phyloP scores from a whole-genome alignment of 2,888 invertebrate species.

The Yponomeuta evonymella region DNA sequence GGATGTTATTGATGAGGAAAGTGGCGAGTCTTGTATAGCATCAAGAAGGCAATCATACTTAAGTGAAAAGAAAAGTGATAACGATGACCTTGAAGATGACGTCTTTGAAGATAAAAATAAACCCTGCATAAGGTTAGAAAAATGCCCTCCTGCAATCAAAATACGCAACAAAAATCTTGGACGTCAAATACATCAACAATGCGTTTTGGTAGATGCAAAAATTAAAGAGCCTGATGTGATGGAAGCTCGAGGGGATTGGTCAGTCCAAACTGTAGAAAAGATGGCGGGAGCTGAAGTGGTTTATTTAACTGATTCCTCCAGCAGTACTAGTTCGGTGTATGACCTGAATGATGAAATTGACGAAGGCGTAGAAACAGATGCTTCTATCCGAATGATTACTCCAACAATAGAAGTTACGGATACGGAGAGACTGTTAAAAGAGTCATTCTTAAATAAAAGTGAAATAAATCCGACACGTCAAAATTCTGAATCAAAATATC shows the following conservation, averaged over 20 bases:
- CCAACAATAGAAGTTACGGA: slow-evolving; percentile 70
- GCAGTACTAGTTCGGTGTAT: slow-evolving; percentile 77
- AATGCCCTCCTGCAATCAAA: neutral
- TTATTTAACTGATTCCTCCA: slow-evolving; percentile 80
- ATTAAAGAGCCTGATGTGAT: slow-evolving; percentile 73
- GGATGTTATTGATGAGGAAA: slow-evolving; percentile 88
- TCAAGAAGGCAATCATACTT: slow-evolving; percentile 73
- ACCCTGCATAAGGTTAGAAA: slow-evolving; percentile 27
- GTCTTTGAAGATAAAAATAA: slow-evolving; percentile 40
- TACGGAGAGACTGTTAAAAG: slow-evolving; percentile 58
- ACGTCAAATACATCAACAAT: slow-evolving; percentile 59
- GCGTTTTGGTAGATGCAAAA: slow-evolving; percentile 78
- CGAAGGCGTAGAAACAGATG: slow-evolving; percentile 63
- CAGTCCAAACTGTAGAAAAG: slow-evolving; percentile 66
- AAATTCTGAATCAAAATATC: neutral
- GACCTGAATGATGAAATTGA: slow-evolving; percentile 68
- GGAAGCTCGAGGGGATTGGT: slow-evolving; percentile 76
- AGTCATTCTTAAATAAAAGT: slow-evolving; percentile 36
- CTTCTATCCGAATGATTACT: slow-evolving; percentile 65
- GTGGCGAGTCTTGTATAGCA: slow-evolving; percentile 78
- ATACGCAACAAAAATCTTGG: slow-evolving; percentile 44
- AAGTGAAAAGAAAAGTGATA: slow-evolving; percentile 64
- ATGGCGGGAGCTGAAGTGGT: slow-evolving; percentile 80
- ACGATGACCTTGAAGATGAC: slow-evolving; percentile 69
- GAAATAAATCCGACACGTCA: slow-evolving; percentile 16